Base-by-base conservation (phyloP, 2,888 invertebrate species). In the Phytoseiulus persimilis region DNA sequence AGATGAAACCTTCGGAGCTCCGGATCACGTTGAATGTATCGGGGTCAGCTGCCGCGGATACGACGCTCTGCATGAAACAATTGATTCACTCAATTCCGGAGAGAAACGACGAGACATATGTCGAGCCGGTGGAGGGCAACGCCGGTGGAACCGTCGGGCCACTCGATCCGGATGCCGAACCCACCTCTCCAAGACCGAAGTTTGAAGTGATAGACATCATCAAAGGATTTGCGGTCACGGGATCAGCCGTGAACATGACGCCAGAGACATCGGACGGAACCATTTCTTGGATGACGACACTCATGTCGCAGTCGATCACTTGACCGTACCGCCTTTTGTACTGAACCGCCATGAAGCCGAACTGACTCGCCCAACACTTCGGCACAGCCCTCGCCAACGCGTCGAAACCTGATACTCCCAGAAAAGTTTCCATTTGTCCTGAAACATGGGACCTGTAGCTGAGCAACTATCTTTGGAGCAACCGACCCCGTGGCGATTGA, bases 191-290 rank as follows among this genome's bases (percentile, higher is more conserved):
- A 6, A 39, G 39, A 9, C 39, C 39, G 9, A 39, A 39, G 39
- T 39, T 39, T 6, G 39, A 3, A 39, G 39, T 39, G 39, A 39
- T 39, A 3, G 39, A 39, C 39, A 39, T 39, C 39, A 39, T 39
- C 39, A 39, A 39, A 39, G 39, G 39, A 39, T 39, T 39, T 39
- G 39, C 39, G 39, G 39, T 6, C 5, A 94, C 94, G 0, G 96
- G 96, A 92, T 96, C 95, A 31, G 95, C 94, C 0, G 96, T 95
- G 93, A 96, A 96, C 92, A 97, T 93, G 0, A 96, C 96, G 11
- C 96, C 96, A 89, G 95, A 90, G 33, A 90, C 84, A 32, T 84
- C 84, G 31, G 31, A 84, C 18, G 31, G 23, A 18, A 84, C 84
- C 84, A 84, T 84, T 84, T 84, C 32, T 18, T 84, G 84, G 84